phyloP scores from a whole-genome alignment of 2,797 vertebrate species.

The Erithacus rubecula region DNA sequence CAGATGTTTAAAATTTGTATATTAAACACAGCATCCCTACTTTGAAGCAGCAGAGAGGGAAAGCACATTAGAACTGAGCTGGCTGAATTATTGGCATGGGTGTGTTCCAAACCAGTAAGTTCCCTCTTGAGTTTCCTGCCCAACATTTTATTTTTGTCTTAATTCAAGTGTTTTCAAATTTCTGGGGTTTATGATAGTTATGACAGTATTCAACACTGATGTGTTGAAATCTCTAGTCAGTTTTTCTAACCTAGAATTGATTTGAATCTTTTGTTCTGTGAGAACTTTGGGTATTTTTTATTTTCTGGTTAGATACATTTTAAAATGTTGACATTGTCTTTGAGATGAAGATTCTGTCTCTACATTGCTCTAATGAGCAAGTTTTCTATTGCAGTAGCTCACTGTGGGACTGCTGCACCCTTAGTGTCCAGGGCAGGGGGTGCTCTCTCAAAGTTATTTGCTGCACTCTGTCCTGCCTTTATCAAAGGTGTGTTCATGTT shows the following conservation, averaged over 20 bases:
- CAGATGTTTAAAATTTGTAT: not conserved
- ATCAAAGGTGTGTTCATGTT: not conserved
- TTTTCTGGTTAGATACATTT: not conserved
- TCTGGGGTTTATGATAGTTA: not conserved
- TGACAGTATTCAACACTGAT: not conserved
- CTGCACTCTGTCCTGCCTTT: not conserved
- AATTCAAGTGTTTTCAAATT: not conserved
- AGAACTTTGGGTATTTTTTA: not conserved
- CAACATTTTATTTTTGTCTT: not conserved
- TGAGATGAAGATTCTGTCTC: not conserved
- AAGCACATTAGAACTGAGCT: not conserved
- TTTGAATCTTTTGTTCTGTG: not conserved
- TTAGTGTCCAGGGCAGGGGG: not conserved
- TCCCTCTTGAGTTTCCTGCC: not conserved
- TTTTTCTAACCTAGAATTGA: not conserved
- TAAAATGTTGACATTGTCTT: not conserved
- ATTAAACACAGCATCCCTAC: not conserved
- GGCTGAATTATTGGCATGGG: not conserved
- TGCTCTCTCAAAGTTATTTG: not conserved
- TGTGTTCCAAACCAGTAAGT: not conserved
- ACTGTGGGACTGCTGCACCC: not conserved
- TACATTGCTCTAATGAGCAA: not conserved
- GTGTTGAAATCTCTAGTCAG: not conserved
- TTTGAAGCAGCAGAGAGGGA: not conserved
- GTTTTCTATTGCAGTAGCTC: not conserved